These are phyloP conservation scores for Microtus oregoni DNA, from an alignment of 2,113 vertebrate genomes.

Conservation along the genomic window DNA sequence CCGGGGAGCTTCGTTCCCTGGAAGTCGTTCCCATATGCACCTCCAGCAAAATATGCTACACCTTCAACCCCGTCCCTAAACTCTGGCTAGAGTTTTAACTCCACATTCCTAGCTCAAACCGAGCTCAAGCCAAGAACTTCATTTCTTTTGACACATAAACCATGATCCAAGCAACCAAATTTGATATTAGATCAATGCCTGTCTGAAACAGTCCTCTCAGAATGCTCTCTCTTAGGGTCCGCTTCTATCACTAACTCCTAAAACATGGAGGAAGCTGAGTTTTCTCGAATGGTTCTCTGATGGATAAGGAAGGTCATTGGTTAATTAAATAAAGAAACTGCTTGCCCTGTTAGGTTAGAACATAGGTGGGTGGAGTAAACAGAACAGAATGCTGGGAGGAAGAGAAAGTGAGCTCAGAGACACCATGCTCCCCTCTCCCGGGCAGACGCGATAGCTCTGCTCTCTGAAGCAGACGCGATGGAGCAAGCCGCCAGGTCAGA, in stretches of 20 bases:
- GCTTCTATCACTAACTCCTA: neutral
- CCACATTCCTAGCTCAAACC: neutral
- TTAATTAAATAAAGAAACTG: too few relatives aligned
- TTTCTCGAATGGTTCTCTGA: neutral
- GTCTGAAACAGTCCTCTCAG: neutral
- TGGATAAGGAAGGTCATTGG: too few relatives aligned
- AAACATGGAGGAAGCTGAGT: neutral
- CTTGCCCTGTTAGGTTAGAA: too few relatives aligned
- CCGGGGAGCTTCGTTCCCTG: neutral
- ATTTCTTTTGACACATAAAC: neutral
- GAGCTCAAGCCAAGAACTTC: neutral
- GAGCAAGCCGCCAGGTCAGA: too few relatives aligned
- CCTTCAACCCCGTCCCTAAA: neutral
- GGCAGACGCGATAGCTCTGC: too few relatives aligned
- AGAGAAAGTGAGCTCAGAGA: too few relatives aligned
- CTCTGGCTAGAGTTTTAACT: neutral
- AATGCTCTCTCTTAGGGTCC: neutral
- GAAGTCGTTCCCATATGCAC: neutral
- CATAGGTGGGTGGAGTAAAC: too few relatives aligned
- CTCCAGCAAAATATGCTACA: neutral
- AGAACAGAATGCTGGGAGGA: too few relatives aligned
- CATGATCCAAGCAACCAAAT: neutral
- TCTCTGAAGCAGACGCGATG: too few relatives aligned
- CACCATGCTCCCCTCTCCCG: too few relatives aligned
- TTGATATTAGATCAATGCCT: conserved; percentile 1